Base-by-base conservation (phyloP, 2,113 vertebrate species). In the Chlamydotis undulata region DNA sequence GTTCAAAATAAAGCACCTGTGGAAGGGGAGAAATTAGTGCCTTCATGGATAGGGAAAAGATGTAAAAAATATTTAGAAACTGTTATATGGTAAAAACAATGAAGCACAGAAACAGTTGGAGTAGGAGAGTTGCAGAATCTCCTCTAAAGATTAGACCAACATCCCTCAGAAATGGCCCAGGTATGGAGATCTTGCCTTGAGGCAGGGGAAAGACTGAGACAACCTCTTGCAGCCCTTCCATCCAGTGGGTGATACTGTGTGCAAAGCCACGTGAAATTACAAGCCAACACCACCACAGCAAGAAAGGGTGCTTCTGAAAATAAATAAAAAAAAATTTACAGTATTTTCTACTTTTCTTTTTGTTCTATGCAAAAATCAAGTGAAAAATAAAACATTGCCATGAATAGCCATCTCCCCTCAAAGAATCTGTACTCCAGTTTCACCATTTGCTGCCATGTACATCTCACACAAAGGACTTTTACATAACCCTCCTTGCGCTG, bases 381-480 rank as follows among this genome's bases (percentile, higher is more conserved):
- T 47, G 89, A 95, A 85, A 94, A 90, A 79, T 13, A 85, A 89
- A 95, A 52, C 64, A 73, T 86, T 96, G 89, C 92, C 35, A 6
- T 89, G 80, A 95, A 91, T 82, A 79, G 87, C 28, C 75, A 53
- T 59, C 74, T 90, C 86, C 71, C 49, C 82, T 76, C 35, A 73
- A 87, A 97, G 91, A 94, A 93, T 69, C 79, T 64, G 52, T 69
- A 82, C 88, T 83, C 91, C 87, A 59, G 7, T 73, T 93, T 89
- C 94, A 75, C 81, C 91, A 89, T 82, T 91, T 90, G 78, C 81
- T 87, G 68, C 84, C 75, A 89, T 96, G 96, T 91, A 97, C 17
- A 5, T 97, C 83, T 82, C 95, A 93, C 93, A 98, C 93, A 97
- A 97, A 98, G 83, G 82, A 94, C 89, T 97, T 97, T 97, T 97